Percentiles rank a stretch among this genome's conserved stretches.
These are phyloP conservation scores for Actinia tenebrosa DNA, from an alignment of 64 coral and sea anemone species.

Conservation along the genomic window DNA sequence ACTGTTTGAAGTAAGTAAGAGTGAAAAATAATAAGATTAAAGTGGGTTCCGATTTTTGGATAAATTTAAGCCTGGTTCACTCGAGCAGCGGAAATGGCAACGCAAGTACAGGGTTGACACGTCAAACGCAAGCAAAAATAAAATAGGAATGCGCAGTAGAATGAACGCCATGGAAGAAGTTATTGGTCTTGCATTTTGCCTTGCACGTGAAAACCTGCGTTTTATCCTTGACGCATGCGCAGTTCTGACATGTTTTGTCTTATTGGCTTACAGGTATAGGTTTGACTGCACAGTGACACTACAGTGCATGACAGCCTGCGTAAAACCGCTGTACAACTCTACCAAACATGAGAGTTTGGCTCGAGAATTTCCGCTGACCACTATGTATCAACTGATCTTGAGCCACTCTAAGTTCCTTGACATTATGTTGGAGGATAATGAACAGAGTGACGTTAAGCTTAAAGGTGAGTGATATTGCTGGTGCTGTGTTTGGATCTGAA, in stretches of 20 bases:
- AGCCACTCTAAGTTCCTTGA: slow-evolving; percentile 53
- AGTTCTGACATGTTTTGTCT: background rate
- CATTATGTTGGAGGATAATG: slow-evolving; percentile 4
- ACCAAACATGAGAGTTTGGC: background rate
- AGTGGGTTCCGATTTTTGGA: too few species aligned
- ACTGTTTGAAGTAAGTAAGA: slow-evolving; percentile 28
- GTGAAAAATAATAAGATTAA: too few species aligned
- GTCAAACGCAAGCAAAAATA: too few species aligned
- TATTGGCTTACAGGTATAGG: background rate
- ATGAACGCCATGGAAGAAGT: too few species aligned
- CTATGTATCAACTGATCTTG: slow-evolving; percentile 48
- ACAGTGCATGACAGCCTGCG: slow-evolving; percentile 13
- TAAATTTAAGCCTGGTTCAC: too few species aligned
- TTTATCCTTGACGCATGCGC: background rate
- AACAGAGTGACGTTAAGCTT: background rate
- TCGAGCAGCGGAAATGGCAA: too few species aligned
- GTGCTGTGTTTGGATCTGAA: background rate
- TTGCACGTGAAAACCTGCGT: too few species aligned
- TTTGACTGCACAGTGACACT: slow-evolving; percentile 24
- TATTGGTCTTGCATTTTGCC: too few species aligned
- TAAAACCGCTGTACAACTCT: slow-evolving; percentile 26
- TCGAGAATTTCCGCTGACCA: slow-evolving; percentile 28
- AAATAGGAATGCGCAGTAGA: too few species aligned
- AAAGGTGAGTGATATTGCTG: background rate
- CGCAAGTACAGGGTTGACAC: too few species aligned